Conservation (phyloP, 2,797 vertebrate species). For the Trematomus bernacchii region DNA sequence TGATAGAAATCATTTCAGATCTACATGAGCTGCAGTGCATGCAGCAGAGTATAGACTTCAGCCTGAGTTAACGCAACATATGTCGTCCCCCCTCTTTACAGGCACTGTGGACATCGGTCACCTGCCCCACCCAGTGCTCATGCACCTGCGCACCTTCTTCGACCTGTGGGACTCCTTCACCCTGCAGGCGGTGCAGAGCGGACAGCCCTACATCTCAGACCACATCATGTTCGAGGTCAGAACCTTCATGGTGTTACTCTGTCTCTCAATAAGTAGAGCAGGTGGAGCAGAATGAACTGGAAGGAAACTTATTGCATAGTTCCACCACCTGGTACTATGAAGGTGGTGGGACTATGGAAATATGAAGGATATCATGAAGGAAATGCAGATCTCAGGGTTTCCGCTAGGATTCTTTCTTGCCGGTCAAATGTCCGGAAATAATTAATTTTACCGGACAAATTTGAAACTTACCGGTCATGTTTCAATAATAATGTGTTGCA, state of each 20-base stretch:
- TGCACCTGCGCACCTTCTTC: conserved; percentile 93
- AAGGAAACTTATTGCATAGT: not conserved
- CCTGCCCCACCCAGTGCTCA: conserved; percentile 92
- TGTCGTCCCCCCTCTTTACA: conserved; percentile 60
- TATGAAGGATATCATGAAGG: not conserved
- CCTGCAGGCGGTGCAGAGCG: conserved; percentile 89
- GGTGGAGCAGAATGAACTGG: not conserved
- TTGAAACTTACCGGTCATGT: too few relatives aligned
- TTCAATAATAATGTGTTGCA: too few relatives aligned
- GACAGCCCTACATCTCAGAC: conserved; percentile 89
- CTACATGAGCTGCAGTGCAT: not conserved
- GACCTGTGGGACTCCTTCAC: conserved; percentile 90
- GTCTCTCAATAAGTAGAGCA: not conserved
- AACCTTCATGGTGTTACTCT: not conserved
- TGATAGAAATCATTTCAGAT: too few relatives aligned
- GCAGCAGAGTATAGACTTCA: not conserved
- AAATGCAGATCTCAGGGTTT: not conserved
- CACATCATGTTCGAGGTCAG: conserved; percentile 85
- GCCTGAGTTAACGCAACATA: not conserved
- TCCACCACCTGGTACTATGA: too few relatives aligned
- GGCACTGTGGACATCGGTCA: conserved; percentile 90
- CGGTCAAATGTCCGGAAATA: too few relatives aligned
- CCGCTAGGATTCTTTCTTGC: too few relatives aligned
- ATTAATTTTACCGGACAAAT: too few relatives aligned
- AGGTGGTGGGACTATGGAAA: not conserved